Base-by-base conservation (phyloP, 2,888 invertebrate species). In the Syrista parreyssii region DNA sequence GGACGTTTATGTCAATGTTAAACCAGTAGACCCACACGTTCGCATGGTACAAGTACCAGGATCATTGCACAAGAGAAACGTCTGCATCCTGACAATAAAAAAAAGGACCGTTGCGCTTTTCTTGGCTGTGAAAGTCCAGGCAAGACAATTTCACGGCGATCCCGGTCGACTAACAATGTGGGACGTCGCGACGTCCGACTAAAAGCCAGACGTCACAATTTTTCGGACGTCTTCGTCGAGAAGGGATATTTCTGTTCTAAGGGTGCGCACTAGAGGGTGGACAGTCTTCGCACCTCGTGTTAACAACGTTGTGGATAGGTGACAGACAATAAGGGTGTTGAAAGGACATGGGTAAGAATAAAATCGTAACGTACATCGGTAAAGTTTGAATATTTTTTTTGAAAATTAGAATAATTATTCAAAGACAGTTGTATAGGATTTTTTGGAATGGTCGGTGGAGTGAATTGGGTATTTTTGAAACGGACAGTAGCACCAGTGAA, bases 201-300 rank as follows among this genome's bases (percentile, higher is more conserved):
- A 84, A 85, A 84, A 84, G 83, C 83, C 79, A 81, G 85, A 83
- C 79, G 85, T 81, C 80, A 81, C 85, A 84, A 85, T 85, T 84
- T 82, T 79, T 81, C 81, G 78, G 32, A 72, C 68, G 79, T 77
- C 81, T 74, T 55, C 30, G 79, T 77, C 73, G 72, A 81, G 79
- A 79, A 72, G 76, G 55, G 69, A 36, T 33, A 31, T 32, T 55
- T 74, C 68, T 76, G 71, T 74, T 35, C 72, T 30, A 71, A 71
- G 77, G 72, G 68, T 79, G 31, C 71, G 71, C 71, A 9, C 71
- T 33, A 71, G 71, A 71, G 71, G 31, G 31, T 71, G 71, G 71
- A 55, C 9, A 23, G 55, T 55, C 55, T 55, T 55, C 23, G 23
- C 23, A 23, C 9, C 23, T 23, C 9, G 55, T 55, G 55, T 9